phyloP scores from a whole-genome alignment of 2,888 invertebrate genomes.

The Cephus nigrinus region DNA sequence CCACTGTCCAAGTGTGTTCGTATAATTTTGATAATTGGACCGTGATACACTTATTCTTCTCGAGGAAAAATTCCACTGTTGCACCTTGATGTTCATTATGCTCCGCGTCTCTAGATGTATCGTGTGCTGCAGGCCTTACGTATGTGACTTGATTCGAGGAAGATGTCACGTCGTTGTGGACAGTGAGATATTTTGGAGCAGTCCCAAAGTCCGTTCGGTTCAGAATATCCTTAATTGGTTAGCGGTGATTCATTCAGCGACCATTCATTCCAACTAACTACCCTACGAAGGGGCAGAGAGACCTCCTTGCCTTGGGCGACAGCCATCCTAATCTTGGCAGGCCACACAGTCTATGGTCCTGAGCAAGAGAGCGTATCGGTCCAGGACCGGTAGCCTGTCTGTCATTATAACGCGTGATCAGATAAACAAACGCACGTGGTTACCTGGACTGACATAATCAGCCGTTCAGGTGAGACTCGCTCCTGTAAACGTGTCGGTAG shows the following conservation, averaged over 20 bases:
- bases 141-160: not conserved
- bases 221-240: slow-evolving; percentile 59
- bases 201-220: not conserved
- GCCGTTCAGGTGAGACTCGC: slow-evolving; percentile 32
- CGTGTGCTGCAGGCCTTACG: not conserved
- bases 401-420: slow-evolving; percentile 58
- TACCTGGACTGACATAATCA: slow-evolving; percentile 58
- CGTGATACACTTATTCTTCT: not conserved
- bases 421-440: slow-evolving; percentile 57
- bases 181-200: not conserved
- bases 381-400: slow-evolving; percentile 42
- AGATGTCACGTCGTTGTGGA: not conserved
- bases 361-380: slow-evolving; percentile 10
- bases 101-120: not conserved
- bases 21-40: not conserved
- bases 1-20: not conserved
- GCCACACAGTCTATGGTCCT: not conserved
- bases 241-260: slow-evolving; percentile 58
- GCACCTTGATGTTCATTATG: not conserved
- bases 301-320: slow-evolving; percentile 52
- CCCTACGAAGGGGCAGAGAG: slow-evolving; percentile 39
- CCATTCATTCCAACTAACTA: slow-evolving; percentile 58
- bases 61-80: not conserved
- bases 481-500: slow-evolving; percentile 22
- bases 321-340: slow-evolving; percentile 21